Conservation (phyloP, 2,797 vertebrate species). For the Ctenochaetus hawaiiensis region DNA sequence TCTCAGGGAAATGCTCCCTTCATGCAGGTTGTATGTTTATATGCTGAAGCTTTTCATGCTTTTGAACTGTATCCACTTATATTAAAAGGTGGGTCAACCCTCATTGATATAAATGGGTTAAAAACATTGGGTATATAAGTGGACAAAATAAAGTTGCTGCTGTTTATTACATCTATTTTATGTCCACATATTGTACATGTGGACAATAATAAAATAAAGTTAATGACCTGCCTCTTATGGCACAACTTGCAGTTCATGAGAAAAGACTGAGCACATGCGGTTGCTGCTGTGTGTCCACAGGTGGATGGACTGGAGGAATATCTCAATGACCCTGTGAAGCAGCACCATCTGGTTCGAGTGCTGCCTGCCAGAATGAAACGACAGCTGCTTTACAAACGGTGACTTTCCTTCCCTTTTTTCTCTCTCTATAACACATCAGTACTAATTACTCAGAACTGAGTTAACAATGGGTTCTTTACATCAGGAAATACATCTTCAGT, state of each 20-base stretch:
- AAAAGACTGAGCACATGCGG: not conserved
- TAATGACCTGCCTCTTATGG: not conserved
- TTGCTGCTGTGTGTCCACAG: constrained; percentile 71
- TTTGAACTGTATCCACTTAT: no score
- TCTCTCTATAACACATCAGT: not conserved
- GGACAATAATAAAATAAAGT: not conserved
- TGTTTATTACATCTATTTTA: no score
- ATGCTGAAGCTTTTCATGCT: no score
- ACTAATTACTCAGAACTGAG: not conserved
- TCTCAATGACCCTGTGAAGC: constrained; percentile 91
- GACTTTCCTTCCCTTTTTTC: constrained; percentile 21
- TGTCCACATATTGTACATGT: not conserved
- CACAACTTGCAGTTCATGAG: not conserved
- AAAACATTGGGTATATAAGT: no score
- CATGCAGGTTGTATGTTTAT: no score
- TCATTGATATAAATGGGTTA: no score
- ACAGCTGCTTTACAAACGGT: constrained; percentile 94
- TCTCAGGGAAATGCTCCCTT: no score
- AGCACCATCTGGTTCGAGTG: constrained; percentile 89
- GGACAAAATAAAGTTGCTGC: no score
- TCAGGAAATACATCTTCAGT: constrained; percentile 92
- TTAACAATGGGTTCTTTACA: not conserved
- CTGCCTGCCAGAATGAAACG: constrained; percentile 89
- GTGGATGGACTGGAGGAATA: constrained; percentile 92
- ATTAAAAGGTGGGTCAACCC: no score